A percentile compares a stretch with the other conserved stretches of the same genome.
These are phyloP conservation scores for Hyles vespertilio DNA, from an alignment of 1,140 invertebrate genomes.

Conservation along the genomic window DNA sequence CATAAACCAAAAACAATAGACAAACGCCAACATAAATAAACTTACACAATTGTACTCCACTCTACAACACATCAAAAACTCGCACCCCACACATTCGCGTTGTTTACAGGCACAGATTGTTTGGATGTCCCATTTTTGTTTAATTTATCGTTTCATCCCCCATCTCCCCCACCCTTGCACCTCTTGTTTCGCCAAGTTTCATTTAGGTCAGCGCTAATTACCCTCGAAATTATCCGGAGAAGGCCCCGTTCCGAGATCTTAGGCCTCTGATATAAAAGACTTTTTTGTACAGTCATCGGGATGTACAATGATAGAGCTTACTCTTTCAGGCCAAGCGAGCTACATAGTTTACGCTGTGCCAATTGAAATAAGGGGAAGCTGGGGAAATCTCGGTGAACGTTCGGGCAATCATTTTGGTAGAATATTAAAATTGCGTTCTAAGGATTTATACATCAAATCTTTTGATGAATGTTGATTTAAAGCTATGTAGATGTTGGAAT, in stretches of 20 bases:
- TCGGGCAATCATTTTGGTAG: too few species aligned
- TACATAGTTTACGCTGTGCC: not conserved
- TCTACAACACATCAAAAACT: too few species aligned
- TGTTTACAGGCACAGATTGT: slow-evolving; percentile 20
- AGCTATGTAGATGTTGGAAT: too few species aligned
- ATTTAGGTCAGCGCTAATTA: slow-evolving; percentile 20
- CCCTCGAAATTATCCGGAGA: slow-evolving; percentile 13
- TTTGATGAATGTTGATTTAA: too few species aligned
- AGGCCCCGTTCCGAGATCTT: slow-evolving; percentile 1
- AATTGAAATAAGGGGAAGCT: too few species aligned
- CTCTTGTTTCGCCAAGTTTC: slow-evolving; percentile 8
- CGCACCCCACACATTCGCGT: not conserved
- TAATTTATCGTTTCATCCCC: slow-evolving; percentile 17
- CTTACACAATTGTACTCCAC: too few species aligned
- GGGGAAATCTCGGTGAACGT: too few species aligned
- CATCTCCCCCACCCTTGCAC: not conserved
- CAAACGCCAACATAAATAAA: too few species aligned
- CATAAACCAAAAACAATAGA: too few species aligned
- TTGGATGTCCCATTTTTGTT: slow-evolving; percentile 23
- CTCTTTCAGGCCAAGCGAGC: not conserved
- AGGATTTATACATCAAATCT: too few species aligned
- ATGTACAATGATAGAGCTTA: slow-evolving; percentile 1
- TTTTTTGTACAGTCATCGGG: slow-evolving; percentile 7
- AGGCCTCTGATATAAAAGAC: slow-evolving; percentile 15
- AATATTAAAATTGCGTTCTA: too few species aligned